Percentiles rank a stretch among this genome's conserved stretches.
phyloP scores from a whole-genome alignment of 2,888 invertebrate genomes.

The Slavum lentiscoides region DNA sequence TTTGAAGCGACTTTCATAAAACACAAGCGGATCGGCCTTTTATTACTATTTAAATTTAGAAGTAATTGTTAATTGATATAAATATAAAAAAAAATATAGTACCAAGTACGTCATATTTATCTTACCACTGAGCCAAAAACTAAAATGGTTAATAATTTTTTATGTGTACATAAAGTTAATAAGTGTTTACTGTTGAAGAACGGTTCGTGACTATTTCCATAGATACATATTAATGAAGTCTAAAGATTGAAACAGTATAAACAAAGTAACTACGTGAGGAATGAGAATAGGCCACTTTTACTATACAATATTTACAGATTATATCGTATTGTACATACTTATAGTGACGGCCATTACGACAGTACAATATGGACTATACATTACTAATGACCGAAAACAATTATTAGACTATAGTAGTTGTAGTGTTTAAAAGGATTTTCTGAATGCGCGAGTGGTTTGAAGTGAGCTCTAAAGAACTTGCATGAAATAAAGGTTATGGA shows the following conservation, averaged over 20 bases:
- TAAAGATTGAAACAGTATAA: not conserved
- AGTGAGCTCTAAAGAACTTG: constrained; percentile 34
- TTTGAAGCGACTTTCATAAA: too few relatives aligned
- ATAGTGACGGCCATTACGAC: constrained; percentile 20
- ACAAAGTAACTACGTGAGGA: not conserved
- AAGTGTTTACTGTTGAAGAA: not conserved
- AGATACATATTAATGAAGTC: not conserved
- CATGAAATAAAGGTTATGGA: constrained; percentile 13
- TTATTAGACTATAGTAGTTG: constrained; percentile 31
- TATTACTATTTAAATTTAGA: too few relatives aligned
- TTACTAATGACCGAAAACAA: constrained; percentile 42
- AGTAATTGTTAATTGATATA: too few relatives aligned
- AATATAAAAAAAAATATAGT: too few relatives aligned
- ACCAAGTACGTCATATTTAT: too few relatives aligned
- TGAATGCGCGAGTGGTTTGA: constrained; percentile 28
- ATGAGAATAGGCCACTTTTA: constrained; percentile 15
- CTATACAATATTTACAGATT: constrained; percentile 27
- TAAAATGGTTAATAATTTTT: not conserved
- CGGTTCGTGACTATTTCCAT: not conserved
- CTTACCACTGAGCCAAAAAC: too few relatives aligned
- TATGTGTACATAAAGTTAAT: not conserved
- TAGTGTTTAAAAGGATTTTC: constrained; percentile 47
- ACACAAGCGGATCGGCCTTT: too few relatives aligned
- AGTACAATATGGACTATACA: constrained; percentile 19
- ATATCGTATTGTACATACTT: constrained; percentile 21